A percentile compares a stretch with the other conserved stretches of the same genome.
Conservation (phyloP, 2,113 vertebrate species). For the Baryphthengus martii region DNA sequence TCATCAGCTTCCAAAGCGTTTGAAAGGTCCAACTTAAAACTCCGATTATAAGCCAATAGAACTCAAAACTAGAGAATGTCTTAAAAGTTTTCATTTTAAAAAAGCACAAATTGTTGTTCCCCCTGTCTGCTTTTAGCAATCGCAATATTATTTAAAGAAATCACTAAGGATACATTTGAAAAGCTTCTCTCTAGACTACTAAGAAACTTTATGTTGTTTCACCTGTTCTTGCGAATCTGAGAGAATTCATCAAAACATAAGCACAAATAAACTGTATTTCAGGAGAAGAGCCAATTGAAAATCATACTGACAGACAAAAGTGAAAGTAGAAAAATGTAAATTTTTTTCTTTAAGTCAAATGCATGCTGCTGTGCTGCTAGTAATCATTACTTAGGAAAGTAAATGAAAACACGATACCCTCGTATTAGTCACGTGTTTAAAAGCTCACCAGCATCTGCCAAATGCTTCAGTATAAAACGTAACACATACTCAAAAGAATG, state of each 20-base stretch:
- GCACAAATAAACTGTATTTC: not conserved
- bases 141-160: not conserved
- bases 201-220: not conserved
- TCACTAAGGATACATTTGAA: not conserved
- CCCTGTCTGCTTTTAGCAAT: not conserved
- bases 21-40: not conserved
- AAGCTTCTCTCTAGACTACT: not conserved
- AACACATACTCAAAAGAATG: not conserved
- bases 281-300: not conserved
- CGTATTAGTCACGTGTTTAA: not conserved
- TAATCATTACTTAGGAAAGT: conserved; percentile 13
- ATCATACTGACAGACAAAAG: not conserved
- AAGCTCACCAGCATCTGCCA: not conserved
- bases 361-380: not conserved
- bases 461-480: not conserved
- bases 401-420: conserved; percentile 1
- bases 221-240: not conserved
- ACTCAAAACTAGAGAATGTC: not conserved
- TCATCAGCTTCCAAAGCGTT: not conserved
- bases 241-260: not conserved
- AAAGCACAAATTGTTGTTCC: not conserved
- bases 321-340: not conserved
- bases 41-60: not conserved
- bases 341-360: not conserved
- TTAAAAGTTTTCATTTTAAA: not conserved